Conservation (phyloP, 2,797 vertebrate genomes). For the Cossypha polioptera region DNA sequence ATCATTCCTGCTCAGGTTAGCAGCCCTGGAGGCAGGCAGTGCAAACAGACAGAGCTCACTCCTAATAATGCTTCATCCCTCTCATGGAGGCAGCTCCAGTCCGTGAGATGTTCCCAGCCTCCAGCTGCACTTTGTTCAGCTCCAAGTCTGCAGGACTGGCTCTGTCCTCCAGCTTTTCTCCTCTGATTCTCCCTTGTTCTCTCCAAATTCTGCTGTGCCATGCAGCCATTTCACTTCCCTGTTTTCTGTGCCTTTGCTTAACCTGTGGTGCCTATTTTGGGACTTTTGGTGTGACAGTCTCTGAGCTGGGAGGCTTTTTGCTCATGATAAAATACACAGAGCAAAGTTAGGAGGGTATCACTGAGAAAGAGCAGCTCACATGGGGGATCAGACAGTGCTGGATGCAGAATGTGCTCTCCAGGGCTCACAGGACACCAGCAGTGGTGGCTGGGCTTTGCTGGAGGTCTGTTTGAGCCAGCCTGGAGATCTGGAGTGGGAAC, state of each 20-base stretch:
- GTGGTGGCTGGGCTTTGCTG: not conserved
- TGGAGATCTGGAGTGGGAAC: not conserved
- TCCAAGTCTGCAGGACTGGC: not conserved
- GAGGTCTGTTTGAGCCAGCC: not conserved
- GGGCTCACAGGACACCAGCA: not conserved
- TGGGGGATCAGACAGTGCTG: not conserved
- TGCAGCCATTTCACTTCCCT: not conserved
- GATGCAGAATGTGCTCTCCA: not conserved
- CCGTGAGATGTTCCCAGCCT: not conserved
- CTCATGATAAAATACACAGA: not conserved
- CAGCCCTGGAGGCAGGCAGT: not conserved
- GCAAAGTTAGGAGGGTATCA: not conserved
- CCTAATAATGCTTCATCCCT: not conserved
- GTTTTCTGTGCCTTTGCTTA: not conserved
- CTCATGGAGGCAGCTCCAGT: not conserved
- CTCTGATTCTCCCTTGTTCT: not conserved
- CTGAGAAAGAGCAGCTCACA: not conserved
- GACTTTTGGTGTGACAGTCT: not conserved
- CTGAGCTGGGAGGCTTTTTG: not conserved
- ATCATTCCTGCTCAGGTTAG: not conserved
- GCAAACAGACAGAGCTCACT: not conserved
- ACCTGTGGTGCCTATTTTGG: not conserved
- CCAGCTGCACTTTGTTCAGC: constrained; percentile 8
- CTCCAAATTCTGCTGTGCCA: not conserved
- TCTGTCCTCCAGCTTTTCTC: not conserved